Percentiles rank a stretch among this genome's conserved stretches.
These are phyloP conservation scores for Orthosia gothica DNA, from an alignment of 2,888 invertebrate genomes.

Conservation along the genomic window DNA sequence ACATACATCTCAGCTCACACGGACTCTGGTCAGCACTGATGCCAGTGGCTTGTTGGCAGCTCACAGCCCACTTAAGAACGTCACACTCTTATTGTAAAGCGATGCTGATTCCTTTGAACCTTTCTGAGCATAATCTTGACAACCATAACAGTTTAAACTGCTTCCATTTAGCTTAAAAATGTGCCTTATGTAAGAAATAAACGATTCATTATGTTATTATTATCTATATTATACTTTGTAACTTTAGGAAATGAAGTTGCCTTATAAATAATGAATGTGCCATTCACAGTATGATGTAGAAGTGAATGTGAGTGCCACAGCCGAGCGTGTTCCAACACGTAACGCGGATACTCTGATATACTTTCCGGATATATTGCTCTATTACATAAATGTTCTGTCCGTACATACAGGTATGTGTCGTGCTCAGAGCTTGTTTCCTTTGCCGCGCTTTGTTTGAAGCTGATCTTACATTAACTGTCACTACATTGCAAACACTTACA, in stretches of 20 bases:
- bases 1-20: slow-evolving; percentile 63
- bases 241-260: background rate
- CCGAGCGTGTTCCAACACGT: background rate
- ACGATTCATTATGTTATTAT: too few relatives aligned
- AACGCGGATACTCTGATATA: slow-evolving; percentile 5
- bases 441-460: slow-evolving; percentile 42
- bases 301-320: background rate
- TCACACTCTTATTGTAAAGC: slow-evolving; percentile 8
- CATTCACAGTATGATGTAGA: slow-evolving; percentile 41
- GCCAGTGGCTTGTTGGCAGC: background rate
- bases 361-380: slow-evolving; percentile 6
- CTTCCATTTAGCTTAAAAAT: background rate
- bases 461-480: background rate
- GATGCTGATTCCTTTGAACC: background rate
- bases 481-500: background rate
- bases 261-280: slow-evolving; percentile 24
- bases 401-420: slow-evolving; percentile 53
- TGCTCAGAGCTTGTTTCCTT: slow-evolving; percentile 44
- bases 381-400: slow-evolving; percentile 7
- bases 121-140: background rate
- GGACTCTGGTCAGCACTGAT: background rate
- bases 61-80: background rate
- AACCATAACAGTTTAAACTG: background rate
- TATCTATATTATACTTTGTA: background rate
- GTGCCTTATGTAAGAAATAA: too few relatives aligned